Conservation (phyloP, 2,888 invertebrate species). For the Agriopis aurantiaria region DNA sequence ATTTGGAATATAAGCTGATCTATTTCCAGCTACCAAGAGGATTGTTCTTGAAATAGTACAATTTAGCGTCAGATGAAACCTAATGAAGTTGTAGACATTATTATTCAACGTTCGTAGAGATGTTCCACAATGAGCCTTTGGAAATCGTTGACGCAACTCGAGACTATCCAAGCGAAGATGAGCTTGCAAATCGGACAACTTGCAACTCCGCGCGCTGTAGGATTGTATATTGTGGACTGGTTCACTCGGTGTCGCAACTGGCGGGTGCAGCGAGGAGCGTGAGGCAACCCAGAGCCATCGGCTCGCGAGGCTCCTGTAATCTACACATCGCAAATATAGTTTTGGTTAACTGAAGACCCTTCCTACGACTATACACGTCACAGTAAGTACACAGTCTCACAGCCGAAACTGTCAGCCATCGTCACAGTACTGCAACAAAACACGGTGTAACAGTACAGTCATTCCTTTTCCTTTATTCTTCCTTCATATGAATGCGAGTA, state of each 20-base stretch:
- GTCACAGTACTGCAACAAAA: too few relatives aligned
- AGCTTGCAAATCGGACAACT: constrained; percentile 37
- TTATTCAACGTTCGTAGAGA: constrained; percentile 7
- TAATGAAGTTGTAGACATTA: constrained; percentile 13
- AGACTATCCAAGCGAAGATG: constrained; percentile 40
- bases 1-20: constrained; percentile 7
- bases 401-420: too few relatives aligned
- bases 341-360: too few relatives aligned
- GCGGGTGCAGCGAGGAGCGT: constrained; percentile 8
- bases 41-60: constrained; percentile 10
- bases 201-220: constrained; percentile 21
- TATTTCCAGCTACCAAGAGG: constrained; percentile 12
- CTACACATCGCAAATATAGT: too few relatives aligned
- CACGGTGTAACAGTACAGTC: too few relatives aligned
- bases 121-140: constrained; percentile 14
- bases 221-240: constrained; percentile 21
- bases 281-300: too few relatives aligned
- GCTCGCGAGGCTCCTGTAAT: too few relatives aligned
- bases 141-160: constrained; percentile 33
- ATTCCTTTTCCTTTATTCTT: too few relatives aligned
- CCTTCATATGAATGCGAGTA: too few relatives aligned
- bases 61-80: constrained; percentile 6
- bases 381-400: too few relatives aligned
- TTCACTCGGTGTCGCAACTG: constrained; percentile 31
- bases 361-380: too few relatives aligned